phyloP scores from a whole-genome alignment of 2,888 invertebrate genomes.

The Pyrrhosoma nymphula region DNA sequence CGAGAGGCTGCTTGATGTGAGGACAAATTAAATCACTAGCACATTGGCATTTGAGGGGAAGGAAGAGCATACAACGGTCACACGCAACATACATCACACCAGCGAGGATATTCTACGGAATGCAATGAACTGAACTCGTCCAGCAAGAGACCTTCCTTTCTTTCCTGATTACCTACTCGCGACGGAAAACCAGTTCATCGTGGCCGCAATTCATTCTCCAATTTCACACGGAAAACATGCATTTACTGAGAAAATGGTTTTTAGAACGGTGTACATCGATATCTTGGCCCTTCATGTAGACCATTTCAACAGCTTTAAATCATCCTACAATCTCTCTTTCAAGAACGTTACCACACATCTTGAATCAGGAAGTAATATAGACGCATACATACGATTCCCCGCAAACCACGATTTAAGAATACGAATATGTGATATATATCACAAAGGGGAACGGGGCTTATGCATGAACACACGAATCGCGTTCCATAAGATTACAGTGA shows the following conservation, averaged over 20 bases:
- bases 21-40: not conserved
- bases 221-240: not conserved
- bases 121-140: not conserved
- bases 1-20: not conserved
- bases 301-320: no score
- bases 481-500: no score
- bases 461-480: no score
- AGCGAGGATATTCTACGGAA: not conserved
- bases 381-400: no score
- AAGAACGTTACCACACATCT: not conserved
- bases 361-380: not conserved
- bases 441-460: no score
- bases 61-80: not conserved
- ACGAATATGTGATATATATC: no score
- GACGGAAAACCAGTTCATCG: not conserved
- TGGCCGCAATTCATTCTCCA: not conserved
- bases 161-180: not conserved
- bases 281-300: no score
- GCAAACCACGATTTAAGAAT: no score
- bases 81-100: not conserved
- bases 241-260: not conserved
- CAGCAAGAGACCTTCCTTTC: not conserved
- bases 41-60: not conserved
- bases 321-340: not conserved
- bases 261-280: not conserved